Conservation (phyloP, 2,888 invertebrate species). For the Theristus sp. region DNA sequence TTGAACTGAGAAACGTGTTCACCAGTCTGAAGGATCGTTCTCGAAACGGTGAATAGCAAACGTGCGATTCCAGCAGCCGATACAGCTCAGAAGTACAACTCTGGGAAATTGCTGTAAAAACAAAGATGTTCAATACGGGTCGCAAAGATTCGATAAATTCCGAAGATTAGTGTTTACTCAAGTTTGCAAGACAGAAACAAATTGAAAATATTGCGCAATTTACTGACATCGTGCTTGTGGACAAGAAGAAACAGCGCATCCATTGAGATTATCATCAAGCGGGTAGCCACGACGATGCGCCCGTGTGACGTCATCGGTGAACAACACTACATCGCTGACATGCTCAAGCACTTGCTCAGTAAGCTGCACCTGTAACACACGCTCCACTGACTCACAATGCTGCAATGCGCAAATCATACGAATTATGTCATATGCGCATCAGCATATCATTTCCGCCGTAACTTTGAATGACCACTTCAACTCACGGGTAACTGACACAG, state of each 20-base stretch:
- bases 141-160: background rate
- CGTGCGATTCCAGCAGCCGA: constrained; percentile 70
- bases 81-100: constrained; percentile 86
- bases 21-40: constrained; percentile 66
- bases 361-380: background rate
- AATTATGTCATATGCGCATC: background rate
- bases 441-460: background rate
- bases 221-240: constrained; percentile 56
- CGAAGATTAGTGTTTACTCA: constrained; percentile 2
- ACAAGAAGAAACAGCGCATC: constrained; percentile 78
- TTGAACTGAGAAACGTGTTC: constrained; percentile 75
- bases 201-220: background rate
- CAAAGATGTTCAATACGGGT: background rate
- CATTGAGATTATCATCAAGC: constrained; percentile 58
- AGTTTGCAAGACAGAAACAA: background rate
- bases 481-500: constrained; percentile 31
- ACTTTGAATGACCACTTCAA: constrained; percentile 26
- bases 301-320: constrained; percentile 78
- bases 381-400: background rate
- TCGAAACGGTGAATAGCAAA: constrained; percentile 74
- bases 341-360: constrained; percentile 60
- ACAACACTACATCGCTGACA: constrained; percentile 55
- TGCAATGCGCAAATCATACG: too few species aligned
- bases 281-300: constrained; percentile 55
- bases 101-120: constrained; percentile 58